Base-by-base conservation (phyloP, 2,888 invertebrate species). In the Seira ritae region DNA sequence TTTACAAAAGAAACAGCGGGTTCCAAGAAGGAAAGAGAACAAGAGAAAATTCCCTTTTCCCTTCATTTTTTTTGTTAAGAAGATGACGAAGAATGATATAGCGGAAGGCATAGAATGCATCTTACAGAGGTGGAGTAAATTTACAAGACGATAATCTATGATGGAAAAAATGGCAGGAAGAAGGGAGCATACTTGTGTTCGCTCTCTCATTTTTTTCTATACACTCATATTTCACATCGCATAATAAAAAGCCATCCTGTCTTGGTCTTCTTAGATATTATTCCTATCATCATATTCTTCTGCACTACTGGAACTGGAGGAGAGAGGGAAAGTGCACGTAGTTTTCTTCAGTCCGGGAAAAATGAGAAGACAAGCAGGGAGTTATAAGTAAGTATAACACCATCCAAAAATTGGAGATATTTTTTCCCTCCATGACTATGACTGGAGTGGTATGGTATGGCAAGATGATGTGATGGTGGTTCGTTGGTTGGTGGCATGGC, bases 201-300 rank as follows among this genome's bases (percentile, higher is more conserved):
- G 24, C 31, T 76, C 68, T 68, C 76, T 81, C 81, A 75, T 76
- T 81, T 81, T 60, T 60, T 10, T 60, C 3, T 17, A 60, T 17
- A 60, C 60, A n/a, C 70, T 76, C 81, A 81, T 81, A 81, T 81
- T 76, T 81, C 75, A 81, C 78, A 78, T 46, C 46, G 17, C 73
- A 73, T 17, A 74, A 65, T 20, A 70, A 74, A 74, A 74, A 79
- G 55, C 80, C 60, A 68, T 23, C 60, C 60, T 60, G 60, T 60
- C n/a, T n/a, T n/a, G n/a, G n/a, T n/a, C n/a, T n/a, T n/a, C n/a
- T n/a, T n/a, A n/a, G n/a, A n/a, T n/a, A 42, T 42, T 12, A 60
- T 60, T 60, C 17, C 17, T n/a, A n/a, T 60, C 60, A 60, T 60
- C 42, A 42, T 42, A 12, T 42, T 42, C 6, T 6, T 42, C 6